Evolutionary conservation across 2,888 invertebrate species (phyloP), one percentile per base, ranked within the genome.

Genomic region (Stenurella melanura): DNA sequence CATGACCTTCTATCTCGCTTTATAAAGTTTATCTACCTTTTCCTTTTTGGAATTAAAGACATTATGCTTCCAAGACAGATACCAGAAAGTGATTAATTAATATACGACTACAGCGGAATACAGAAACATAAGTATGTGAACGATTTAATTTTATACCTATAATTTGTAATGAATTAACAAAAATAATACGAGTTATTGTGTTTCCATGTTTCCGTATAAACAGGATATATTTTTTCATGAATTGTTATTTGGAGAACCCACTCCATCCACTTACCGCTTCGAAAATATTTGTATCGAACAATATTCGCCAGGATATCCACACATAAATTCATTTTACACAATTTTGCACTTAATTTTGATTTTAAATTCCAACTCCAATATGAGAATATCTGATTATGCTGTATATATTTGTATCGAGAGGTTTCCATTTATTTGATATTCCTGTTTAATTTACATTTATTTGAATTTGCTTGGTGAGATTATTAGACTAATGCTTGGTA

Each of bases 361-460:
- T 68, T 26, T n/a, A 54, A 15, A 56, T n/a, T 54, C 50, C 12
- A 30, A 17, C 0, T 12, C 17, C 50, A 11, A 21, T 26, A 15
- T 15, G 11, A 26, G 68, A 68, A 21, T 17, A 26, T 26, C 67
- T 21, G 67, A 68, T 56, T 54, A 54, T 12, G 17, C 54, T 21
- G 54, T 30, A 68, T 56, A 54, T 21, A 56, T 26, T 54, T 17
- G 67, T 12, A 21, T 26, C 67, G 50, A 54, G 30, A 54, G 67
- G 58, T 30, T 30, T 30, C n/a, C 21, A 61, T 26, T 26, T 26
- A 56, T 68, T 30, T 68, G 26, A 56, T 68, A 68, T 30, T 26
- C 67, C 67, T 34, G 67, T 68, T 56, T 56, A 56, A 68, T 68
- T 50, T 54, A 26, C 67, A 68, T 68, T 68, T 68, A 68, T 68